phyloP scores from a whole-genome alignment of 2,888 invertebrate genomes.

The Celastrina argiolus region DNA sequence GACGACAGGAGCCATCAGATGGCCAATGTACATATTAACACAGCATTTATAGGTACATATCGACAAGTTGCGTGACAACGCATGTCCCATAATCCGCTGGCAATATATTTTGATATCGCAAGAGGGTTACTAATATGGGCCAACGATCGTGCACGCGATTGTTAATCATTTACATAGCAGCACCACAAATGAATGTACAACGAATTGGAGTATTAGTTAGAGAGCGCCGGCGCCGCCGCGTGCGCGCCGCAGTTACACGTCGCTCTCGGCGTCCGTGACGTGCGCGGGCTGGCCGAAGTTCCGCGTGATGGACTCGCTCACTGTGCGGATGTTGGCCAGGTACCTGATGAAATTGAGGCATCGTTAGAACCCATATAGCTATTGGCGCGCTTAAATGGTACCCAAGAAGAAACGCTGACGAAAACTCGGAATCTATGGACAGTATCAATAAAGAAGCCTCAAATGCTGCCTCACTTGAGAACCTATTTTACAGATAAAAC shows the following conservation, averaged over 20 bases:
- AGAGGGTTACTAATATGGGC: background rate
- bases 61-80: conserved; percentile 57
- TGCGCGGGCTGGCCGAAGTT: conserved; percentile 84
- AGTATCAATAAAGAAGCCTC: too few species aligned
- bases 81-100: too few species aligned
- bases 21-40: conserved; percentile 70
- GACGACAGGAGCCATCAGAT: conserved; percentile 68
- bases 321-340: conserved; percentile 84
- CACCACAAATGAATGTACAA: conserved; percentile 25
- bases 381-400: too few species aligned
- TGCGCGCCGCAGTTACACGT: conserved; percentile 62
- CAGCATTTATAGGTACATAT: conserved; percentile 65
- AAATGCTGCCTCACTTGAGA: too few species aligned
- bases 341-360: conserved; percentile 57
- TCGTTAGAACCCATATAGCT: too few species aligned
- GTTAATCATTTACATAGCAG: conserved; percentile 17
- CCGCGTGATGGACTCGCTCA: conserved; percentile 86
- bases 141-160: background rate
- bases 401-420: too few species aligned
- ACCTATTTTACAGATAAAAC: too few species aligned
- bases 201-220: conserved; percentile 50
- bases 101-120: too few species aligned
- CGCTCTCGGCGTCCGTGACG: conserved; percentile 82
- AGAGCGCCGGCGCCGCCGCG: too few species aligned
- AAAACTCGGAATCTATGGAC: too few species aligned